phyloP scores from a whole-genome alignment of 2,797 vertebrate genomes.

The Coracias cyanogaster region DNA sequence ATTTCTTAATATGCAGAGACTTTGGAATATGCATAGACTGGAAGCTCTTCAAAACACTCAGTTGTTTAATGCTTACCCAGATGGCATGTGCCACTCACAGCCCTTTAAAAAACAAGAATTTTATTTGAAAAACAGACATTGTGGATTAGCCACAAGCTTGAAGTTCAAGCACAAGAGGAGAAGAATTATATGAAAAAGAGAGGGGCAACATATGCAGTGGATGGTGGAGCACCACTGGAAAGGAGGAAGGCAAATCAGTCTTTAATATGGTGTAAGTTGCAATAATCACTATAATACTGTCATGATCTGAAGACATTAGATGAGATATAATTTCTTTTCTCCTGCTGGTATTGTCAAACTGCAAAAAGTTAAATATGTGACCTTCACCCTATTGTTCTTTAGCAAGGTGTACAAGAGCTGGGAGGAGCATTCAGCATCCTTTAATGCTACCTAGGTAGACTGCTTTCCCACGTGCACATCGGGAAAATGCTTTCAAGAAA shows the following conservation, averaged over 20 bases:
- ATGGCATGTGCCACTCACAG: neutral
- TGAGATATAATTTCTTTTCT: neutral
- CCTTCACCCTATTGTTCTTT: neutral
- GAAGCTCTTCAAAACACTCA: neutral
- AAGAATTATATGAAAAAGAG: neutral
- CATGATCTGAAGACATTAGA: neutral
- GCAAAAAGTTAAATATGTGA: neutral
- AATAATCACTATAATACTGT: neutral
- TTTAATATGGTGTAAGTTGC: neutral
- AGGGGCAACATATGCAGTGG: neutral
- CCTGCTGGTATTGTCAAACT: neutral
- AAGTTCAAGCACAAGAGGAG: neutral
- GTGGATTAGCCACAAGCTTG: neutral
- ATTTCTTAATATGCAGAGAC: neutral
- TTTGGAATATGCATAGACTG: neutral
- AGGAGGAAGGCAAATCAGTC: neutral
- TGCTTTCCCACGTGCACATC: neutral
- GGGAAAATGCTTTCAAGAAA: neutral
- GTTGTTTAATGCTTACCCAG: neutral
- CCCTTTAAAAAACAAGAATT: neutral
- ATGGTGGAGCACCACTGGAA: neutral
- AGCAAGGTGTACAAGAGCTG: neutral
- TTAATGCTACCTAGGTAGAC: neutral
- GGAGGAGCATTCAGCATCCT: neutral
- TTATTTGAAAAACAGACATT: neutral